Conservation (phyloP, 2,888 invertebrate species). For the Trissolcus brochymenae region DNA sequence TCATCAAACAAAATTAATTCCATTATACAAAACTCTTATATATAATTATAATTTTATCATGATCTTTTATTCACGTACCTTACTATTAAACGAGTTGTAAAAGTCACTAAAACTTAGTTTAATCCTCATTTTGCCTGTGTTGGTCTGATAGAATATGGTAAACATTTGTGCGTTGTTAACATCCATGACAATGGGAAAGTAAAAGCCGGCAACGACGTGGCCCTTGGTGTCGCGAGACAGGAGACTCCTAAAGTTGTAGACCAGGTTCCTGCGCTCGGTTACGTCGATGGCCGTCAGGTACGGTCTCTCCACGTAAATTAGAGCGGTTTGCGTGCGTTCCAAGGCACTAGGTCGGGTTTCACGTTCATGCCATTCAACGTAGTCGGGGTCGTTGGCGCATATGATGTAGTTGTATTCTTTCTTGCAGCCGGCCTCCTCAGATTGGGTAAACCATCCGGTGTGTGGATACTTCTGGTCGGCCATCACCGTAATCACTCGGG, state of each 20-base stretch:
- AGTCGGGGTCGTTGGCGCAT: conserved; percentile 83
- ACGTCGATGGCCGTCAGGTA: conserved; percentile 89
- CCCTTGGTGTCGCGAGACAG: conserved; percentile 90
- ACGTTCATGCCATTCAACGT: conserved; percentile 90
- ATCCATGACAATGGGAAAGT: conserved; percentile 85
- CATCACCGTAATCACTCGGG: conserved; percentile 91
- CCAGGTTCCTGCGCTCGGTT: conserved; percentile 91
- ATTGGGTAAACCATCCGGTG: conserved; percentile 91
- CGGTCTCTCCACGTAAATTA: conserved; percentile 88
- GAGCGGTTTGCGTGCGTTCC: conserved; percentile 81
- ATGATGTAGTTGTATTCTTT: conserved; percentile 91
- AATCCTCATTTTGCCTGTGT: conserved; percentile 81
- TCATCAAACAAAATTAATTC: not conserved
- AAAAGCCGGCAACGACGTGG: conserved; percentile 88
- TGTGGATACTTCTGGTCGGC: conserved; percentile 89
- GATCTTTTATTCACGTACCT: conserved; percentile 75
- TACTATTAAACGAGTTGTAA: conserved; percentile 76
- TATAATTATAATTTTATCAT: not conserved
- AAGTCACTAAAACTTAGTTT: conserved; percentile 87
- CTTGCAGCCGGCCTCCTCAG: conserved; percentile 84
- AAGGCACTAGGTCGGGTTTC: conserved; percentile 82
- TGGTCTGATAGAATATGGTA: conserved; percentile 87
- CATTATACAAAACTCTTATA: no score
- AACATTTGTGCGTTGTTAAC: conserved; percentile 76
- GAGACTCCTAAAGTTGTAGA: conserved; percentile 89